Percentiles rank a stretch among this genome's conserved stretches.
Conservation (phyloP, 2,797 vertebrate species). For the Ptychadena robeensis region DNA sequence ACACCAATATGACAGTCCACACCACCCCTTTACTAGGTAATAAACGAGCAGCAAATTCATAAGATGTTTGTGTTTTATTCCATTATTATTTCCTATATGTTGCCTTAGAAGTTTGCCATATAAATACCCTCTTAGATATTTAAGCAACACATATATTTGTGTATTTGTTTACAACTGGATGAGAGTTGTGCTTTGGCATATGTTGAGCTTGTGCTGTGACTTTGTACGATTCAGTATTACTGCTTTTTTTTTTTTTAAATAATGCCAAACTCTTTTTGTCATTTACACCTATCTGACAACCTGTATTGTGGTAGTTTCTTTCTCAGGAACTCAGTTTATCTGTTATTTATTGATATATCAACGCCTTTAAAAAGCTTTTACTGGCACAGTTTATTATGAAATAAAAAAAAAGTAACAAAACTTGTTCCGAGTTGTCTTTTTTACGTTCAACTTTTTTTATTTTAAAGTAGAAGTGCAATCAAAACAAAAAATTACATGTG, state of each 20-base stretch:
- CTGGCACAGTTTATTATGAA: conserved; percentile 79
- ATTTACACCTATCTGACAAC: conserved; percentile 75
- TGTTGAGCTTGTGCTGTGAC: conserved; percentile 87
- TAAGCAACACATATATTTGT: conserved; percentile 73
- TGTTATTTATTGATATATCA: conserved; percentile 86
- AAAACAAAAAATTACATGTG: too few species aligned
- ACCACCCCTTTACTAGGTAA: not conserved
- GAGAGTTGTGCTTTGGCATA: conserved; percentile 85
- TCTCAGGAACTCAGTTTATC: conserved; percentile 84
- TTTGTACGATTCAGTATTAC: conserved; percentile 93
- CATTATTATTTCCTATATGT: conserved; percentile 73
- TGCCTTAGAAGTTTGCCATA: conserved; percentile 74
- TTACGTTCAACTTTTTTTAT: not conserved
- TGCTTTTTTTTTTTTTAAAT: conserved; percentile 76
- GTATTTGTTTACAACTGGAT: conserved; percentile 91
- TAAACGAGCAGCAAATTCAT: not conserved
- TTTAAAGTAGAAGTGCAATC: too few species aligned
- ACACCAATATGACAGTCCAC: not conserved
- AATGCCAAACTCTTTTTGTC: conserved; percentile 74
- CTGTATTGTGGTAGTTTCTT: conserved; percentile 80
- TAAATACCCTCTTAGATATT: conserved; percentile 73
- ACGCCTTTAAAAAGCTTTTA: conserved; percentile 81
- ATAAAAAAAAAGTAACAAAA: conserved; percentile 67
- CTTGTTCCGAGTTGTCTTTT: not conserved
- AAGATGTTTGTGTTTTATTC: conserved; percentile 18